A percentile compares a stretch with the other conserved stretches of the same genome.
Evolutionary conservation across 37 sponge, comb jelly and placozoan species (phyloP).

Genomic region (Beroe ovata): DNA sequence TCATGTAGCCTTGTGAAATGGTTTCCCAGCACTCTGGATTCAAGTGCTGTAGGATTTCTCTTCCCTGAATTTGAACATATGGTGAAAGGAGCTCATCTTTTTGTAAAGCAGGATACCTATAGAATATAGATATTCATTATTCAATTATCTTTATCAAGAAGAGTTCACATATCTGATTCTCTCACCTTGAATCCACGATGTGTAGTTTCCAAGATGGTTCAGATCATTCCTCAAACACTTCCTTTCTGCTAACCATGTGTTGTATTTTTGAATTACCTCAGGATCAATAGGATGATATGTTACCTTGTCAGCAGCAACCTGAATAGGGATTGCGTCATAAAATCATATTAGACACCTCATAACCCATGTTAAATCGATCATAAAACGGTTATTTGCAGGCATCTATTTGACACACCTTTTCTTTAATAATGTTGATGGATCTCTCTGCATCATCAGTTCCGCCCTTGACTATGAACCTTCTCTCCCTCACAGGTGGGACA

Average conservation of each 20-base stretch:
- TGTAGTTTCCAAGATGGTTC: slow-evolving; percentile 44
- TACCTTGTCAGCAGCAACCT: slow-evolving; percentile 12
- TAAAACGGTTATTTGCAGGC: too few relatives aligned
- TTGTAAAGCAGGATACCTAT: too few relatives aligned
- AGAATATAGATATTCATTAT: too few relatives aligned
- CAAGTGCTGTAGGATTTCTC: slow-evolving; percentile 14
- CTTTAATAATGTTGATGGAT: not conserved
- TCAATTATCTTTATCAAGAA: too few relatives aligned
- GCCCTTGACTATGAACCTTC: slow-evolving; percentile 58
- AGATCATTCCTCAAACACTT: slow-evolving; percentile 22
- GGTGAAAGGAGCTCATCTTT: too few relatives aligned
- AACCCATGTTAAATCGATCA: too few relatives aligned
- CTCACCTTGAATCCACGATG: slow-evolving; percentile 66
- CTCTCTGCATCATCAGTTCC: not conserved
- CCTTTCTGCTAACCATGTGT: slow-evolving; percentile 41
- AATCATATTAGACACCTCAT: too few relatives aligned
- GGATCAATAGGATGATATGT: slow-evolving; percentile 63
- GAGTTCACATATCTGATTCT: too few relatives aligned
- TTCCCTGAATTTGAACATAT: too few relatives aligned
- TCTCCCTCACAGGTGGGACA: slow-evolving; percentile 2
- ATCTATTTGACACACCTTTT: too few relatives aligned
- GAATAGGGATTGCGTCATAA: too few relatives aligned
- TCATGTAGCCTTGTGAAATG: not conserved
- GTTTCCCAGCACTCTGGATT: not conserved
- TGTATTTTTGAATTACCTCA: slow-evolving; percentile 35